A percentile compares a stretch with the other conserved stretches of the same genome.
phyloP scores from a whole-genome alignment of 2,113 vertebrate species.

The Sigmodon hispidus region DNA sequence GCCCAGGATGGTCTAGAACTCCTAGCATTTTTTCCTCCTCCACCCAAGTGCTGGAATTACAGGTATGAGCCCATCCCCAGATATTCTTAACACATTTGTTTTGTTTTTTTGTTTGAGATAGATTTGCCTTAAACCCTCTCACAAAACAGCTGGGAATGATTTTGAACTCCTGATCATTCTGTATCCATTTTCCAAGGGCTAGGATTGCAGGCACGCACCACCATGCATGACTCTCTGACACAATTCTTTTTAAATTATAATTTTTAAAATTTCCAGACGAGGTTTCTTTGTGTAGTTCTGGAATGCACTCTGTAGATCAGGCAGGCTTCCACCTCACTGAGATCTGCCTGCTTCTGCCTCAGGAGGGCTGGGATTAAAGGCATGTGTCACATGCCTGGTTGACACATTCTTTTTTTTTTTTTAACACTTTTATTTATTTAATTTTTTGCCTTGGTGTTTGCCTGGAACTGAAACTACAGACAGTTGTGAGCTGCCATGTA shows the following conservation, averaged over 20 bases:
- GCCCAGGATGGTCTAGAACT: neutral
- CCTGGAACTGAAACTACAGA: too few species aligned
- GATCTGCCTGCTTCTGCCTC: neutral
- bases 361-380: neutral
- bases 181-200: neutral
- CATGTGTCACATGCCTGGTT: neutral
- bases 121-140: neutral
- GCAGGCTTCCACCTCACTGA: neutral
- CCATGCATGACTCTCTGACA: neutral
- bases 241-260: neutral
- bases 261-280: neutral
- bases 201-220: neutral
- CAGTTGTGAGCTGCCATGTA: too few species aligned
- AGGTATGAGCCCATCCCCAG: neutral
- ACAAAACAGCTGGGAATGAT: too few species aligned
- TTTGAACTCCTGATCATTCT: neutral
- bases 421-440: too few species aligned
- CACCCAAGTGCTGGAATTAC: neutral
- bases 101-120: neutral
- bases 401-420: too few species aligned
- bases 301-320: neutral
- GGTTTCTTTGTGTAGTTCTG: neutral
- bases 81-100: neutral
- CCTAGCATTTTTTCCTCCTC: neutral
- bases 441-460: too few species aligned